These are phyloP conservation scores for Drosophila kambysellisi DNA, from an alignment of 2,888 invertebrate species.

Conservation along the genomic window DNA sequence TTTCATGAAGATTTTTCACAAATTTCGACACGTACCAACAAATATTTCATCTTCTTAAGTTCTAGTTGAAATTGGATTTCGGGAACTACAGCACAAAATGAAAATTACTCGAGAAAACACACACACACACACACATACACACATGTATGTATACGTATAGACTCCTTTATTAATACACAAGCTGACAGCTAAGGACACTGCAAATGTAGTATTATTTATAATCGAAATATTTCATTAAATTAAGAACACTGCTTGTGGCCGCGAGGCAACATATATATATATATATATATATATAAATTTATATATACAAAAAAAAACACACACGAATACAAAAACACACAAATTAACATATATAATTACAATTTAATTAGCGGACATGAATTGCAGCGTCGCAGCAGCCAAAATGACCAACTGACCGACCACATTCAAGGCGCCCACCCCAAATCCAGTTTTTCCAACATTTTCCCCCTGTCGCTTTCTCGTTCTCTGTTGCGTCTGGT, in stretches of 20 bases:
- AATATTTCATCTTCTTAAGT: constrained; percentile 44
- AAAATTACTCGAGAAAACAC: constrained; percentile 18
- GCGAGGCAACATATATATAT: constrained; percentile 20
- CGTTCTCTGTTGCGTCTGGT: constrained; percentile 17
- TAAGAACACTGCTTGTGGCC: constrained; percentile 71
- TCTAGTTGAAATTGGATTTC: constrained; percentile 48
- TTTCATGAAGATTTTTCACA: constrained; percentile 40
- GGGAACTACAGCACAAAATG: constrained; percentile 25
- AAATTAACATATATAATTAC: constrained; percentile 77
- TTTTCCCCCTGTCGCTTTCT: neutral
- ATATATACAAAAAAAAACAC: constrained; percentile 20
- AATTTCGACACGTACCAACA: constrained; percentile 49
- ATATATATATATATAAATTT: neutral
- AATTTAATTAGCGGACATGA: constrained; percentile 78
- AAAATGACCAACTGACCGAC: constrained; percentile 51
- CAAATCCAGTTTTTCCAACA: neutral
- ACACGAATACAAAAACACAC: constrained; percentile 39
- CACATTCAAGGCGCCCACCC: constrained; percentile 30
- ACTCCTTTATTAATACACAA: constrained; percentile 4
- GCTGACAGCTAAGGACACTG: constrained; percentile 39
- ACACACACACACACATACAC: neutral
- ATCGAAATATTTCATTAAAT: constrained; percentile 79
- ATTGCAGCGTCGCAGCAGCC: constrained; percentile 65
- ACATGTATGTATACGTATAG: neutral
- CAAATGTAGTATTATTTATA: constrained; percentile 71